Conservation (phyloP, 1,140 invertebrate genomes). For the Agrilus planipennis region DNA sequence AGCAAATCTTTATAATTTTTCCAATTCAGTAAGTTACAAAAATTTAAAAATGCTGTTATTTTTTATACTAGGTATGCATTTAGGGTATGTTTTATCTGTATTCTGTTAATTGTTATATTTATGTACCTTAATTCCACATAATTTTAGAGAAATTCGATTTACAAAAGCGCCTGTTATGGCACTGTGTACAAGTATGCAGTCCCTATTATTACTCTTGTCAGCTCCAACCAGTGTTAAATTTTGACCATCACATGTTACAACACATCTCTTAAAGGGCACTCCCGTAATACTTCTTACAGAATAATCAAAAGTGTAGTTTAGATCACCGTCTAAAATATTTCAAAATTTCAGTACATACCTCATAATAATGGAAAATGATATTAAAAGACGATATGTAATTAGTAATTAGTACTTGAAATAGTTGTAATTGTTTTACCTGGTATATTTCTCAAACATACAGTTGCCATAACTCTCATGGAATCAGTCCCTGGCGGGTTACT, state of each 20-base stretch:
- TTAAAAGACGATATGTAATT: neutral
- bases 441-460: constrained; percentile 52
- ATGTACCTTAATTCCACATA: constrained; percentile 48
- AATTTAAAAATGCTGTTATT: neutral
- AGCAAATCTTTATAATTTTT: neutral
- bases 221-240: constrained; percentile 65
- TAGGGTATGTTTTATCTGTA: neutral
- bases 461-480: constrained; percentile 47
- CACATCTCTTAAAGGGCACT: constrained; percentile 54
- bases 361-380: neutral
- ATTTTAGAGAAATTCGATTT: constrained; percentile 60
- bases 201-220: constrained; percentile 69
- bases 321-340: constrained; percentile 56
- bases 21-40: neutral
- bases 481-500: constrained; percentile 46
- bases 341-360: no score
- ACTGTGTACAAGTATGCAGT: constrained; percentile 74
- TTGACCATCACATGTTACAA: constrained; percentile 69
- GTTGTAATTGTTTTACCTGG: constrained; percentile 42
- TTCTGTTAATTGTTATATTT: constrained; percentile 2
- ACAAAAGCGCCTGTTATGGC: constrained; percentile 69
- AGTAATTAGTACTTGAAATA: neutral
- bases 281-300: constrained; percentile 53
- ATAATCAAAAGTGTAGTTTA: constrained; percentile 70
- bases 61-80: neutral